phyloP scores from a whole-genome alignment of 2,113 vertebrate genomes.

The Neodon shergylaensis region DNA sequence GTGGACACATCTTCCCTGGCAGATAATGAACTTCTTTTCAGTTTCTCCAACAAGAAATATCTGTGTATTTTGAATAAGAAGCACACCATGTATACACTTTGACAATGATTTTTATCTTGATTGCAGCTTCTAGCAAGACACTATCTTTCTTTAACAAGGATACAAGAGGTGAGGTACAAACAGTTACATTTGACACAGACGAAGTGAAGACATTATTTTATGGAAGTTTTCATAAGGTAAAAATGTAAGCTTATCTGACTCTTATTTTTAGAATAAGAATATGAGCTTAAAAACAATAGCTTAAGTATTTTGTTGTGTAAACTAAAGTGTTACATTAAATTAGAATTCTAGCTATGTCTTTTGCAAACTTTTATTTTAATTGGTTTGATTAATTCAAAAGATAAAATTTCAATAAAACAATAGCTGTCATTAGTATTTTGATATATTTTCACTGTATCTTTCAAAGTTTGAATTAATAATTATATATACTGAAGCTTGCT shows the following conservation, averaged over 20 bases:
- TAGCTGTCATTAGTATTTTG: neutral
- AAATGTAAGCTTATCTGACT: conserved; percentile 35
- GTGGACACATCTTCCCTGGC: neutral
- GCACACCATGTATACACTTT: neutral
- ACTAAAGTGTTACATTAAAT: conserved; percentile 10
- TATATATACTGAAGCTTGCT: neutral
- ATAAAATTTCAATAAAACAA: conserved; percentile 38
- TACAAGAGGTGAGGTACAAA: conserved; percentile 92
- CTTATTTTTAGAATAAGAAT: conserved; percentile 65
- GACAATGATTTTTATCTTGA: conserved; percentile 48
- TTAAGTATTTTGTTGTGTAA: conserved; percentile 7
- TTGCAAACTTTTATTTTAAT: conserved; percentile 23
- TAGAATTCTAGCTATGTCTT: conserved; percentile 41
- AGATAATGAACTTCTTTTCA: neutral
- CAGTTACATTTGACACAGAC: conserved; percentile 90
- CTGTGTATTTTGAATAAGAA: conserved; percentile 35
- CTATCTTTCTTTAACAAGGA: conserved; percentile 98
- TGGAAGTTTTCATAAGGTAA: conserved; percentile 99
- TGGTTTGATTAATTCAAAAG: conserved; percentile 37
- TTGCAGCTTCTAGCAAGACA: conserved; percentile 92
- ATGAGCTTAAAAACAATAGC: conserved; percentile 52
- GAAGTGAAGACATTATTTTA: conserved; percentile 95
- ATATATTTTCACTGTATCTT: conserved; percentile 48
- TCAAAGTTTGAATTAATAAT: conserved; percentile 14
- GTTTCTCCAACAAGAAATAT: neutral